Evolutionary conservation across 2,113 vertebrate genomes (phyloP).

Genomic region (Barbus barbus): DNA sequence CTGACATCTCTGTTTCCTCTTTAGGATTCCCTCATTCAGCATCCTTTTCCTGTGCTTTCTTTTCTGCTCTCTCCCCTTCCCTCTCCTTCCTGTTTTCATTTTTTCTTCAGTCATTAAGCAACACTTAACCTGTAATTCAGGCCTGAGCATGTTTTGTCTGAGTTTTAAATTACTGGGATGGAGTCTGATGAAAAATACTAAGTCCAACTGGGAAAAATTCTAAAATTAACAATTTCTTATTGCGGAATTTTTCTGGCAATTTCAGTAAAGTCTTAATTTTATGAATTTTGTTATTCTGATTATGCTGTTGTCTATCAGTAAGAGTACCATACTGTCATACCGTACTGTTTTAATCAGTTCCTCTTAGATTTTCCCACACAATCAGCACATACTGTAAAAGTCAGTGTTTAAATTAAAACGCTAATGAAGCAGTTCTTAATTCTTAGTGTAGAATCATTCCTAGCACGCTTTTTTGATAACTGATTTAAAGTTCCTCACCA

Average conservation of each 20-base stretch:
- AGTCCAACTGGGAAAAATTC: not conserved
- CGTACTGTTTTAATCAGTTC: not conserved
- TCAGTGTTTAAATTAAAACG: not conserved
- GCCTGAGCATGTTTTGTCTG: not conserved
- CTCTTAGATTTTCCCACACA: not conserved
- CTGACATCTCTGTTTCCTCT: constrained; percentile 52
- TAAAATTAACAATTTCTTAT: not conserved
- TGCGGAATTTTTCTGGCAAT: not conserved
- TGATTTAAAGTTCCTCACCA: constrained; percentile 10
- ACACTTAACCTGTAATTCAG: not conserved
- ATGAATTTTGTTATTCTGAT: not conserved
- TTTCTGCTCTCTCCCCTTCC: not conserved
- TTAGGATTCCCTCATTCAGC: constrained; percentile 36
- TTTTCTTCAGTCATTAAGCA: not conserved
- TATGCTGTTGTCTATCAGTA: not conserved
- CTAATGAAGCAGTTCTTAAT: not conserved
- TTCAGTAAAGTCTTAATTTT: not conserved
- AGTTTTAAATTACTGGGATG: not conserved
- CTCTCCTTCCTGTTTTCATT: not conserved
- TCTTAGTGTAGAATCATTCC: not conserved
- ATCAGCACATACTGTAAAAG: not conserved
- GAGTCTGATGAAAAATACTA: not conserved
- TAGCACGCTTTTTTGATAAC: not conserved
- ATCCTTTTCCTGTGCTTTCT: not conserved
- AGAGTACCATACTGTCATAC: not conserved